These are phyloP conservation scores for Trachelus troglodyta DNA, from an alignment of 2,888 invertebrate genomes.

Conservation along the genomic window DNA sequence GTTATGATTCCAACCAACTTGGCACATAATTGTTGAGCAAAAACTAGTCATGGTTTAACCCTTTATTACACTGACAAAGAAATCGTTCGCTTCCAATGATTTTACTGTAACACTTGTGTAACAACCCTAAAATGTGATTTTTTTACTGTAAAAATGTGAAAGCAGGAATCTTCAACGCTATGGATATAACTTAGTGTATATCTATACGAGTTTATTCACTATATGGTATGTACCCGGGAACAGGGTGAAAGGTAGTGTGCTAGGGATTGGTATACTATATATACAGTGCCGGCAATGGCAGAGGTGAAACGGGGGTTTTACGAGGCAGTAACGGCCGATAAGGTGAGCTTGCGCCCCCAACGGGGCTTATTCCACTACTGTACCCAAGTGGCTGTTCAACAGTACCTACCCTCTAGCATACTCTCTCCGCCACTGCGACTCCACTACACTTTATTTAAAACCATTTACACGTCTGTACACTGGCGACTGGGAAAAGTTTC, in stretches of 20 bases:
- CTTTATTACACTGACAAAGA: neutral
- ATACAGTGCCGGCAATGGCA: constrained; percentile 34
- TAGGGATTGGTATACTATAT: constrained; percentile 27
- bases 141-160: neutral
- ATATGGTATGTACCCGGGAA: constrained; percentile 13
- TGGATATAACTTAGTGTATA: neutral
- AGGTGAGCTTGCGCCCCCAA: constrained; percentile 63
- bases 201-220: neutral
- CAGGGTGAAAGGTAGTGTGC: constrained; percentile 39
- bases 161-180: neutral
- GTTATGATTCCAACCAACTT: neutral
- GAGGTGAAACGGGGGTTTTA: constrained; percentile 61
- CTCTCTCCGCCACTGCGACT: constrained; percentile 29
- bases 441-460: constrained; percentile 49
- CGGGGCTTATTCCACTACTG: constrained; percentile 63
- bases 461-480: constrained; percentile 45
- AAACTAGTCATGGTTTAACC: neutral
- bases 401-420: constrained; percentile 39
- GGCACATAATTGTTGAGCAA: neutral
- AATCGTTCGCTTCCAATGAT: neutral
- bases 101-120: neutral
- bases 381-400: constrained; percentile 65
- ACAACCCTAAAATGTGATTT: neutral
- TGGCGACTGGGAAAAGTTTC: constrained; percentile 14
- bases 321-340: constrained; percentile 67